These are phyloP conservation scores for Ophion costatus DNA, from an alignment of 2,888 invertebrate genomes.

Conservation along the genomic window DNA sequence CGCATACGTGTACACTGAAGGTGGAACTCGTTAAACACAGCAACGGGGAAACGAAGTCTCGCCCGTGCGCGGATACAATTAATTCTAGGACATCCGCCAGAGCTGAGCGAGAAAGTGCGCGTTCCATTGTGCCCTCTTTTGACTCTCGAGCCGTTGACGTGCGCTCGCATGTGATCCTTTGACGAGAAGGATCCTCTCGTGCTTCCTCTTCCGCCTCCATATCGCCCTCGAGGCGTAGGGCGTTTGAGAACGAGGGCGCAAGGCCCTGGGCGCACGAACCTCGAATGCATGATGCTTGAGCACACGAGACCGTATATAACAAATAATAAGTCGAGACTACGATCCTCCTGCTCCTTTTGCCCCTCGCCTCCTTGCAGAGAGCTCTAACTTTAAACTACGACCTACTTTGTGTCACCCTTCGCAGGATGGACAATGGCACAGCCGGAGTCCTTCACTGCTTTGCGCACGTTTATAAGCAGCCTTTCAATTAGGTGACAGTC, in stretches of 20 bases:
- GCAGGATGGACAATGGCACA: not conserved
- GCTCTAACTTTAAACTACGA: not conserved
- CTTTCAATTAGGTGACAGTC: not conserved
- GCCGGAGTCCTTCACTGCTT: not conserved
- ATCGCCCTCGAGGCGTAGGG: not conserved
- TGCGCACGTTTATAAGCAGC: not conserved
- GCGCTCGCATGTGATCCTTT: slow-evolving; percentile 51
- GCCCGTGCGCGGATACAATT: slow-evolving; percentile 59
- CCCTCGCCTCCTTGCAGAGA: not conserved
- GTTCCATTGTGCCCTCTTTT: slow-evolving; percentile 42
- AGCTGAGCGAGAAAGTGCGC: slow-evolving; percentile 32
- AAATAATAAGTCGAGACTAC: not conserved
- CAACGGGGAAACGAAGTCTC: slow-evolving; percentile 14
- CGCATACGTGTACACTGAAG: not conserved
- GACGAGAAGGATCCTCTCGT: slow-evolving; percentile 41
- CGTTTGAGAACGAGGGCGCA: not conserved
- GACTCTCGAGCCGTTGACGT: slow-evolving; percentile 49
- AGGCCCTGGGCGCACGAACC: too few relatives aligned
- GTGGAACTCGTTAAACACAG: not conserved
- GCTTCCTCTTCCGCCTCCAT: slow-evolving; percentile 13
- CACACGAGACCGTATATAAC: not conserved
- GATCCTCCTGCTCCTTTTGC: not conserved
- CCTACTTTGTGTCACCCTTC: not conserved
- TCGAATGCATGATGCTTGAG: too few relatives aligned
- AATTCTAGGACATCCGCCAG: slow-evolving; percentile 57